These are phyloP conservation scores for Platerodrilus igneus DNA, from an alignment of 2,888 invertebrate genomes.

Conservation along the genomic window DNA sequence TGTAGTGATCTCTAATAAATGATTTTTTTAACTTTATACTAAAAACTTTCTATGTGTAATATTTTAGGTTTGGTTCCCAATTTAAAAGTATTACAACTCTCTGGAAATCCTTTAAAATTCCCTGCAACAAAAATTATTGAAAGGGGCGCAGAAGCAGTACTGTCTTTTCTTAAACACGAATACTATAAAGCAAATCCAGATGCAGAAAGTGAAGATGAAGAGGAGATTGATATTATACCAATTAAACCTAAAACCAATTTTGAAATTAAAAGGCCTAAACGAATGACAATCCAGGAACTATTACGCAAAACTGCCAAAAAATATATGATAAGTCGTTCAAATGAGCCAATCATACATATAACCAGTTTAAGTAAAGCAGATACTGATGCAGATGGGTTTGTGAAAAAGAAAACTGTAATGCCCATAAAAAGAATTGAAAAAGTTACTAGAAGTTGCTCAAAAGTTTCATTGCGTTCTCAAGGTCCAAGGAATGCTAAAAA, in stretches of 20 bases:
- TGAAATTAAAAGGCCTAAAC: slow-evolving; percentile 4
- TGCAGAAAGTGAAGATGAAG: slow-evolving; percentile 13
- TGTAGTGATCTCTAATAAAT: no score
- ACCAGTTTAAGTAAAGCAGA: no score
- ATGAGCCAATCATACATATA: slow-evolving; percentile 14
- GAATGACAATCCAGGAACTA: slow-evolving; percentile 18
- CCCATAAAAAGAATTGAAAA: slow-evolving; percentile 31
- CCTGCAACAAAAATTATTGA: slow-evolving; percentile 54
- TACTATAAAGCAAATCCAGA: slow-evolving; percentile 25
- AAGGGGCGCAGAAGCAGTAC: slow-evolving; percentile 48
- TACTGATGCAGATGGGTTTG: no score
- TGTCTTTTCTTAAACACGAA: slow-evolving; percentile 37
- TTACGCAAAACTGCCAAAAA: slow-evolving; percentile 12
- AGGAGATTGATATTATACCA: slow-evolving; percentile 12
- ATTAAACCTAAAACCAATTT: slow-evolving; percentile 3
- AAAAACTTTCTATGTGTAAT: no score
- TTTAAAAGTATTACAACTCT: slow-evolving; percentile 58
- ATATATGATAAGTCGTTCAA: not conserved
- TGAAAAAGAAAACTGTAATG: no score
- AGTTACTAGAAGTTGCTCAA: slow-evolving; percentile 39
- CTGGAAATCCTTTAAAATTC: slow-evolving; percentile 58
- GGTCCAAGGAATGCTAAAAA: slow-evolving; percentile 42
- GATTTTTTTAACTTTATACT: no score
- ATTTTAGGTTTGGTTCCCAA: slow-evolving; percentile 52
- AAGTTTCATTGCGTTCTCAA: slow-evolving; percentile 46